Base-by-base conservation (phyloP, 2,888 invertebrate genomes). In the Podabrus alpinus region DNA sequence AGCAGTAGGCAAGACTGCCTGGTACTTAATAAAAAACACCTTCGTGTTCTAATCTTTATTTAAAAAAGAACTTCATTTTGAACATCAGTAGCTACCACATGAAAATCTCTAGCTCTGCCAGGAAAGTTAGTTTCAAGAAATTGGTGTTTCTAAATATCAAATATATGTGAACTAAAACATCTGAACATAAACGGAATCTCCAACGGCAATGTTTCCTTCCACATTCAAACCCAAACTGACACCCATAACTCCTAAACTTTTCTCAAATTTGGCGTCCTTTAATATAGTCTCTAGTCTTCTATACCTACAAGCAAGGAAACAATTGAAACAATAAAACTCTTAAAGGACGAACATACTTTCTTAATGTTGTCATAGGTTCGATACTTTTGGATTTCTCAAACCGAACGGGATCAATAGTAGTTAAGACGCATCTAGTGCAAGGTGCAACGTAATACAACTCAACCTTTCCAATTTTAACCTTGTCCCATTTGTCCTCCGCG, bases 401-500 rank as follows among this genome's bases (percentile, higher is more conserved):
- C 15, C 87, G 89, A 21, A 88, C 86, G 15, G 89, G 90, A 83
- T 90, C 85, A 16, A 91, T 84, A 3, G 86, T 86, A 0, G 84
- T 86, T 69, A 87, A 79, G 24, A 84, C 79, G 75, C 87, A 91
- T 88, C 91, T 89, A 2, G 90, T 87, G 79, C 91, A 91, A 1
- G 89, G 89, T 81, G 90, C 90, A n/a, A 90, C 86, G 78, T 89
- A 88, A 77, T 89, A 86, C 60, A 91, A 86, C 9, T 87, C 88
- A 0, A 82, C 80, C 45, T 88, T 86, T 0, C 91, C 91, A 24
- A 92, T 89, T 82, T 88, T 89, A 19, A 91, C 85, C 88, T 90
- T 91, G 15, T 88, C 87, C 91, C 91, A 91, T 15, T 85, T 81
- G 76, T 91, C 91, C 84, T 92, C 91, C 7, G 83, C 86, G 79